These are phyloP conservation scores for Salpingus planirostris DNA, from an alignment of 2,888 invertebrate species.

Conservation along the genomic window DNA sequence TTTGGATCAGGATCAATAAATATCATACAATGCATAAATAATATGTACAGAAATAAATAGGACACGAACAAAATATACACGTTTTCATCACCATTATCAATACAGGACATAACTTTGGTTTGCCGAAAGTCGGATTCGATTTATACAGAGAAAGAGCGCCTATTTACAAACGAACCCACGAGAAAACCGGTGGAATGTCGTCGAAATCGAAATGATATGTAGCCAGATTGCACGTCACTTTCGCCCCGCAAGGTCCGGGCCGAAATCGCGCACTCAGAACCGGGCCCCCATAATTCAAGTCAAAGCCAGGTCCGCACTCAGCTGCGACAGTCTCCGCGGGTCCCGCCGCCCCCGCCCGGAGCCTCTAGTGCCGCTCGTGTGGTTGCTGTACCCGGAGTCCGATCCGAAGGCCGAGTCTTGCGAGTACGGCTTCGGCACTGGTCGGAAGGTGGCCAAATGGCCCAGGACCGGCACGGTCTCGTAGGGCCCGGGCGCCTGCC, in stretches of 20 bases:
- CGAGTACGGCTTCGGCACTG: conserved; percentile 55
- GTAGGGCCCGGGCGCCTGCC: conserved; percentile 46
- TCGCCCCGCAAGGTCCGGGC: no score
- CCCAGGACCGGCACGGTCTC: conserved; percentile 62
- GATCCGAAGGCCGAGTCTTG: conserved; percentile 74
- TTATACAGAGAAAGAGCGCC: no score
- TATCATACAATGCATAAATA: conserved; percentile 21
- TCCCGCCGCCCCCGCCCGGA: conserved; percentile 37
- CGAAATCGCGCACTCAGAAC: no score
- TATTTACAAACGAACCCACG: no score
- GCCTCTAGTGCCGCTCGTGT: conserved; percentile 53
- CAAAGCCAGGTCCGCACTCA: conserved; percentile 40
- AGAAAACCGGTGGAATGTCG: no score
- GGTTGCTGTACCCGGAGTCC: conserved; percentile 79
- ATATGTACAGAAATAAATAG: conserved; percentile 30
- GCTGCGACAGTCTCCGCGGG: conserved; percentile 38
- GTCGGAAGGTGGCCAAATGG: conserved; percentile 53
- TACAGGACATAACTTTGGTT: conserved; percentile 34
- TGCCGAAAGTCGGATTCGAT: no score
- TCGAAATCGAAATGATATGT: no score
- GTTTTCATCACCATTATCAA: conserved; percentile 20
- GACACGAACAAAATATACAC: conserved; percentile 25
- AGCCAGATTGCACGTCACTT: no score
- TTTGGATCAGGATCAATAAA: conserved; percentile 15
- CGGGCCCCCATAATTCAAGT: conserved; percentile 15